Base-by-base conservation (phyloP, 2,888 invertebrate genomes). In the Ypsolopha sequella region DNA sequence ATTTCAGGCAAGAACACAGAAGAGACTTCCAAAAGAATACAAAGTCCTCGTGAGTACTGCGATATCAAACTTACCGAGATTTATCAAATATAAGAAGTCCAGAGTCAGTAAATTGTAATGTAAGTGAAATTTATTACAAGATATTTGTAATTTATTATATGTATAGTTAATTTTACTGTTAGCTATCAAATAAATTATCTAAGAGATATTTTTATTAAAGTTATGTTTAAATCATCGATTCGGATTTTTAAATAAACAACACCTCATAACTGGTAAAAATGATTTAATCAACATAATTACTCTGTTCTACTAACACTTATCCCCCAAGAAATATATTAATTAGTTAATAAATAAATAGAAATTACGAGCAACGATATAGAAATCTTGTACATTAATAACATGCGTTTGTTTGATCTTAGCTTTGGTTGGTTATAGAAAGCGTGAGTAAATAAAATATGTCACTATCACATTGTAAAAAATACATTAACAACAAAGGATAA, bases 41-140 rank as follows among this genome's bases (percentile, higher is more conserved):
- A 88, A 89, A 61, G 89, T 90, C 0, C 86, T 93, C n/a, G 90
- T 94, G 2, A 88, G 88, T 51, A 93, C 93, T 6, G 93, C 91
- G 0, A 88, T 88, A 51, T 87, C 89, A 1, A 94, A 94, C 70
- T 77, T 94, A 56, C 84, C 89, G 4, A 88, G 93, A 60, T 94
- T 94, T 71, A 90, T 93, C 53, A 90, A 90, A 61, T 94, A 94
- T 70, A 92, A 91, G 69, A 85, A 70, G 55, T 73, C 73, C 52
- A 79, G 85, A 62, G 57, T 87, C 54, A 74, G 63, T 62, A 75
- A 68, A 50, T 64, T 76, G 60, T 24, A 24, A 24, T 24, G 24
- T 72, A 71, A 69, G 55, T 55, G 46, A 36, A 36, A 46, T 33
- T 13, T 46, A 33, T n/a, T 33, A 46, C 10, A 24, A 24, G 24